Conservation (phyloP, 2,888 invertebrate genomes). For the Orchesella flavescens region DNA sequence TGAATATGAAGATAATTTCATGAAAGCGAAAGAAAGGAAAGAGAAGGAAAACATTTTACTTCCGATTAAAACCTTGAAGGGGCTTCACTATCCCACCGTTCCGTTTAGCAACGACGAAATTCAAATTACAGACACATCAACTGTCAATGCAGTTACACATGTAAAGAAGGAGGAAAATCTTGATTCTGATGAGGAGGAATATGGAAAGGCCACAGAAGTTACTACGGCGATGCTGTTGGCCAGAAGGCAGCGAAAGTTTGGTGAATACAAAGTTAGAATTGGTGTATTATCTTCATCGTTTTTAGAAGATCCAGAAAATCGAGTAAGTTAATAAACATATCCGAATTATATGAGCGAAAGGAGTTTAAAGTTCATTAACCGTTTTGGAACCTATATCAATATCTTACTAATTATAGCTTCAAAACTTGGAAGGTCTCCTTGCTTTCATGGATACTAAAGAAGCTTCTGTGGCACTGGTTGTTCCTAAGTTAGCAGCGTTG, state of each 20-base stretch:
- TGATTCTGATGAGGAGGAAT: neutral
- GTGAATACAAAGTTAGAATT: slow-evolving; percentile 85
- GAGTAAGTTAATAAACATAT: too few relatives aligned
- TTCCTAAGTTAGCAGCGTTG: slow-evolving; percentile 84
- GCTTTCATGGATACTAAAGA: slow-evolving; percentile 85
- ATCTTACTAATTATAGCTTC: too few relatives aligned
- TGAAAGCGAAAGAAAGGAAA: slow-evolving; percentile 75
- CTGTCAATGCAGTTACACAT: slow-evolving; percentile 71
- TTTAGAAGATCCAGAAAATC: slow-evolving; percentile 89
- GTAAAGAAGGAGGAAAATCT: slow-evolving; percentile 54
- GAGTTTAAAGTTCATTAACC: too few relatives aligned
- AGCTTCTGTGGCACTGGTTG: slow-evolving; percentile 82
- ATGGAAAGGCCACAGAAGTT: slow-evolving; percentile 73
- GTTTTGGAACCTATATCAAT: too few relatives aligned
- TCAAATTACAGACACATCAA: slow-evolving; percentile 53
- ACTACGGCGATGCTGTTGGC: slow-evolving; percentile 84
- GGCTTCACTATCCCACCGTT: slow-evolving; percentile 77
- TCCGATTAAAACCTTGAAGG: slow-evolving; percentile 88
- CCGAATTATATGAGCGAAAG: too few relatives aligned
- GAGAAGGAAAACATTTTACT: slow-evolving; percentile 78
- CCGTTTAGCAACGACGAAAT: slow-evolving; percentile 74
- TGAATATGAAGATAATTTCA: slow-evolving; percentile 80
- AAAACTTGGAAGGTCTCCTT: slow-evolving; percentile 84
- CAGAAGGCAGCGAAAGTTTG: slow-evolving; percentile 82
- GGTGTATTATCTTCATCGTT: slow-evolving; percentile 86